phyloP scores from a whole-genome alignment of 2,888 invertebrate species.

The Megaustenia siamemsis region DNA sequence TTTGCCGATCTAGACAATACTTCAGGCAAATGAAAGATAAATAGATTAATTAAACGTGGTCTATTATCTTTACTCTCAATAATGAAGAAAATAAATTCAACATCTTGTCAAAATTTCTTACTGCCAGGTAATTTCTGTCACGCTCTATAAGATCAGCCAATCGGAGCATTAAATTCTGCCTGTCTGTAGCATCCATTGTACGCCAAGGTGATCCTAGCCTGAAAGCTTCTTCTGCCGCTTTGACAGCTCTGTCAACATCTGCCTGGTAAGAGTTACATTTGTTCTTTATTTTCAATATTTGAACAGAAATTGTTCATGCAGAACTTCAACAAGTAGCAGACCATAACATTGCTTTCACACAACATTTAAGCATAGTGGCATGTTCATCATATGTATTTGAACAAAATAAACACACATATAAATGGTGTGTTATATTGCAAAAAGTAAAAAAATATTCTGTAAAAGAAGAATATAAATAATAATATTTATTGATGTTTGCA shows the following conservation, averaged over 20 bases:
- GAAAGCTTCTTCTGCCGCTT: conserved; percentile 82
- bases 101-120: conserved; percentile 72
- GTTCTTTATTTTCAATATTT: not conserved
- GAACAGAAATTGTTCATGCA: not conserved
- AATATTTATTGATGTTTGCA: too few species aligned
- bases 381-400: too few species aligned
- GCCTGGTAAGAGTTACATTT: conserved; percentile 71
- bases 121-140: conserved; percentile 89
- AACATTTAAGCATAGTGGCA: too few species aligned
- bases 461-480: too few species aligned
- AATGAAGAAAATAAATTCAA: too few species aligned
- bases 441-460: too few species aligned
- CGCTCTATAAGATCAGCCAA: conserved; percentile 92
- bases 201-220: conserved; percentile 83
- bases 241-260: conserved; percentile 83
- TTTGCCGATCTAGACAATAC: too few species aligned
- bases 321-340: not conserved
- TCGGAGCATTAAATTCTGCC: conserved; percentile 88
- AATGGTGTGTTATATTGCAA: too few species aligned
- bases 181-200: conserved; percentile 88
- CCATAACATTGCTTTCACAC: not conserved
- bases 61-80: too few species aligned
- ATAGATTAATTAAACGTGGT: too few species aligned
- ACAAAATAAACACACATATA: too few species aligned
- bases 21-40: too few species aligned